phyloP scores from a whole-genome alignment of 1,140 invertebrate genomes.

The Caligus rogercresseyi region DNA sequence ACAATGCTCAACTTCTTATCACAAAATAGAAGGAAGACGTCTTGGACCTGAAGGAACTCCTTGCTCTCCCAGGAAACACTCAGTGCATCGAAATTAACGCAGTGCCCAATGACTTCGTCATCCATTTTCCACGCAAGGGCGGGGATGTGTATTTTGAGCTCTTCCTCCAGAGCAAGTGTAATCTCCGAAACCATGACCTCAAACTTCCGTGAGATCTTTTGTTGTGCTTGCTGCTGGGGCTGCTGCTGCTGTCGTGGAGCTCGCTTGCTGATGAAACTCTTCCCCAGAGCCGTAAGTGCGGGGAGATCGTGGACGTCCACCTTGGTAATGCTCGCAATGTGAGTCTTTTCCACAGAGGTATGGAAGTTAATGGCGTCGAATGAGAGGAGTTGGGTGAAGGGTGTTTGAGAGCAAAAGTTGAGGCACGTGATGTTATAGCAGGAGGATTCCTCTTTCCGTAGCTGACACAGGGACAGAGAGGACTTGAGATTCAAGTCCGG shows the following conservation, averaged over 20 bases:
- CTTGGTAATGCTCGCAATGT: neutral
- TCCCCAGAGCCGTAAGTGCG: neutral
- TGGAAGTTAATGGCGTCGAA: neutral
- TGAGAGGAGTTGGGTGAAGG: neutral
- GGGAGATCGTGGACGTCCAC: neutral
- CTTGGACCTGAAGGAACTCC: neutral
- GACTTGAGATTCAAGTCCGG: neutral
- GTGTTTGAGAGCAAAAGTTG: neutral
- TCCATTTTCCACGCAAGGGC: neutral
- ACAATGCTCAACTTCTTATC: neutral
- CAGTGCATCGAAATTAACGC: neutral
- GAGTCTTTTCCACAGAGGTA: neutral
- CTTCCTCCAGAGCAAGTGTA: neutral
- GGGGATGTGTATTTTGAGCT: neutral
- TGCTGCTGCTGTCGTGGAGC: neutral
- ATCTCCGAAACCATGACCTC: neutral
- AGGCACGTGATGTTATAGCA: neutral
- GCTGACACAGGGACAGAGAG: neutral
- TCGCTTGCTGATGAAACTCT: neutral
- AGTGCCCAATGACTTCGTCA: neutral
- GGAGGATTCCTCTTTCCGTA: neutral
- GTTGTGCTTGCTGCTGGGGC: neutral
- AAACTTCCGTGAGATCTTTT: neutral
- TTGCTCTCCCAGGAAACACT: neutral
- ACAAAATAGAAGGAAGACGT: neutral